Evolutionary conservation across 2,113 vertebrate genomes (phyloP).

Genomic region (Hydrochoerus hydrochaeris): DNA sequence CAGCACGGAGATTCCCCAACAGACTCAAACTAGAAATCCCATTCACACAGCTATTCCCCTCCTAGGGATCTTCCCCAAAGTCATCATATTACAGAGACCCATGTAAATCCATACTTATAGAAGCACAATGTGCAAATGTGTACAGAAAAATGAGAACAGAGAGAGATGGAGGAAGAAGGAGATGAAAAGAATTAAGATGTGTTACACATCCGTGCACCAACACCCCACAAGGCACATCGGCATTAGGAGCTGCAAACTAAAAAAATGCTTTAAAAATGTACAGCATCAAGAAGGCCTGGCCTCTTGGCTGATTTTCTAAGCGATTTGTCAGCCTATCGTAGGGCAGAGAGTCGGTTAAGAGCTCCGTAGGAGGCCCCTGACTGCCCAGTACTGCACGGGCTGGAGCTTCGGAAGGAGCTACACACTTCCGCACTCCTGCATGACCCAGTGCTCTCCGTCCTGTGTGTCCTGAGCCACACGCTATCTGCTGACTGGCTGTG

Average conservation of each 20-base stretch:
- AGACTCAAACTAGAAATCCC: neutral
- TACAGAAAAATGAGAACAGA: neutral
- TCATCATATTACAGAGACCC: neutral
- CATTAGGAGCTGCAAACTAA: neutral
- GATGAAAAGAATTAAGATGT: neutral
- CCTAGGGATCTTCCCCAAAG: neutral
- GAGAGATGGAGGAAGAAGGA: neutral
- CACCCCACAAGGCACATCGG: neutral
- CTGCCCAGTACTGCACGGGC: neutral
- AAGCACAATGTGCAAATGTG: neutral
- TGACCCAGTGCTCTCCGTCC: neutral
- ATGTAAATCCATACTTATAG: neutral
- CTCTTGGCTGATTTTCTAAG: neutral
- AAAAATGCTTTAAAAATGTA: neutral
- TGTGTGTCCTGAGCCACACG: neutral
- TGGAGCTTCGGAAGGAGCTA: neutral
- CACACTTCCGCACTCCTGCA: neutral
- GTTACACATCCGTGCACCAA: neutral
- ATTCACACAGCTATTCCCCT: neutral
- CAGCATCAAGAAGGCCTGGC: neutral
- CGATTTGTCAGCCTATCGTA: neutral
- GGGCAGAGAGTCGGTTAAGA: neutral
- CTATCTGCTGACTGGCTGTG: neutral
- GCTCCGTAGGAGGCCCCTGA: neutral
- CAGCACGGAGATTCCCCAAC: neutral